Base-by-base conservation (phyloP, 2,797 vertebrate species). In the Melanogrammus aeglefinus region DNA sequence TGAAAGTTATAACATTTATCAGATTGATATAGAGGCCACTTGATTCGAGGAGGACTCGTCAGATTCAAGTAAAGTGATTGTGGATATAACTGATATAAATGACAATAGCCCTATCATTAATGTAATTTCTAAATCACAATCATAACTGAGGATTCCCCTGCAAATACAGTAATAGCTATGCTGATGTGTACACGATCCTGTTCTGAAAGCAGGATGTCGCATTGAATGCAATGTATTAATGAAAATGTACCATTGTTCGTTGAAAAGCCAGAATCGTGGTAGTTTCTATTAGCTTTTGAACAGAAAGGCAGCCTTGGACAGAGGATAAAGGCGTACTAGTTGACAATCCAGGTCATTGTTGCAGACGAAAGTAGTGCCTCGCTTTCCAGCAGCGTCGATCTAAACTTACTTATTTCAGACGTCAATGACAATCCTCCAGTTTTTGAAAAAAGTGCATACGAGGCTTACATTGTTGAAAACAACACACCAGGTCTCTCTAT, bases 361-460 rank as follows among this genome's bases (percentile, higher is more conserved):
- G n/a, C n/a, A 72, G 87, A 84, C 82, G 86, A 86, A 78, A 84
- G 87, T n/a, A 44, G 78, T 88, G 13, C 93, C 94, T 91, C 90
- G 47, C 93, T 94, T 76, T 91, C 93, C 73, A 93, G 91, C 0
- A 91, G 92, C 76, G 91, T 94, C 89, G 92, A 81, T 27, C 91
- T 96, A 84, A 91, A 87, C 41, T 89, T 95, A 78, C 90, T 35
- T 38, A 91, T 96, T 1, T 93, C 92, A 51, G 95, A 96, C 0
- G 88, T 95, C 7, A 95, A 96, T 51, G 95, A 95, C 73, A 95
- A 95, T 0, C 81, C 90, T 0, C 95, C 95, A 0, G 76, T 90
- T 7, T 95, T 95, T 86, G 93, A 92, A 24, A 86, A 75, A 44
- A 92, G 83, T 76, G 86, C 91, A 76, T 94, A 94, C 39, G 75